Conservation (phyloP, 1,140 invertebrate species). For the Papilio aristodemus region DNA sequence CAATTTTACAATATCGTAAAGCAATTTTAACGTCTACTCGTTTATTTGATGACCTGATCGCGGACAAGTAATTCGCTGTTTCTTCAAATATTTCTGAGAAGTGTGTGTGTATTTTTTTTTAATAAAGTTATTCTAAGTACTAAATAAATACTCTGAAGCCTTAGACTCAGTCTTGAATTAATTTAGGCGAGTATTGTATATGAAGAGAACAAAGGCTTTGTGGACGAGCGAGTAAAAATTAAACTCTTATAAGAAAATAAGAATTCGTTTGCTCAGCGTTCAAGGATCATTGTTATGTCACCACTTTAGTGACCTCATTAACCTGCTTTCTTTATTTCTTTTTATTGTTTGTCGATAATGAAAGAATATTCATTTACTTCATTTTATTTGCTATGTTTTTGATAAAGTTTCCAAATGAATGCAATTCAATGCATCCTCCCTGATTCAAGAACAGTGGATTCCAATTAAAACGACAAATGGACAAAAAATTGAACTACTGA, state of each 20-base stretch:
- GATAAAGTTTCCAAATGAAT: not conserved
- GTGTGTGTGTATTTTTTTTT: no score
- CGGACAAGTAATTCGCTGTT: no score
- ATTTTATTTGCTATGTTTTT: conserved; percentile 3
- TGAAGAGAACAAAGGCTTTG: conserved; percentile 1
- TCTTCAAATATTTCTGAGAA: no score
- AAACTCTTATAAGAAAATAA: conserved; percentile 14
- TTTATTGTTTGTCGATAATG: conserved; percentile 19
- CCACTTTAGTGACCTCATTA: conserved; percentile 7
- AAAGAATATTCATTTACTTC: not conserved
- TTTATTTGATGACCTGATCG: no score
- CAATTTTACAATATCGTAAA: no score
- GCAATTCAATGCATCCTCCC: not conserved
- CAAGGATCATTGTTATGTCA: conserved; percentile 20
- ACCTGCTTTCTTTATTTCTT: conserved; percentile 17
- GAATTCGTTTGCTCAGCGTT: not conserved
- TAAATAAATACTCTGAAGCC: no score
- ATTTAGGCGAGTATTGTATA: not conserved
- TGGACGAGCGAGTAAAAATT: conserved; percentile 1
- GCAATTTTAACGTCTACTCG: no score
- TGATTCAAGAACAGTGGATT: no score
- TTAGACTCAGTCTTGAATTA: conserved; percentile 2
- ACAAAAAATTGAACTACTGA: no score
- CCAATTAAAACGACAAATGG: no score
- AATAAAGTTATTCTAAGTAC: no score